Percentiles rank a stretch among this genome's conserved stretches.
Evolutionary conservation across 2,113 vertebrate species (phyloP).

Genomic region (Callionymus lyra): DNA sequence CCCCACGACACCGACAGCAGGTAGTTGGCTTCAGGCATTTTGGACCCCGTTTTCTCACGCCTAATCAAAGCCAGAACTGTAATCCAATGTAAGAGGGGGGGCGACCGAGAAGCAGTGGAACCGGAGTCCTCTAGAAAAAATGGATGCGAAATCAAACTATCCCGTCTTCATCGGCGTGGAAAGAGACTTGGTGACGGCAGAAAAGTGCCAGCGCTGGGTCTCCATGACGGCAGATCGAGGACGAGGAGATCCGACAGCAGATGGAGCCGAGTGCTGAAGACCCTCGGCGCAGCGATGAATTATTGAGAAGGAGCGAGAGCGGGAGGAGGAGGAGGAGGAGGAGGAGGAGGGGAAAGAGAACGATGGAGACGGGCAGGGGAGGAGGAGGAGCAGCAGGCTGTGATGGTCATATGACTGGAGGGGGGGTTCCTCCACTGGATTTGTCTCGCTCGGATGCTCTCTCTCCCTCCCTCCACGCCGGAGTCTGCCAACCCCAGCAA

Average conservation of each 20-base stretch:
- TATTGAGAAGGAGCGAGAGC: constrained; percentile 56
- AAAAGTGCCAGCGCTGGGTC: constrained; percentile 31
- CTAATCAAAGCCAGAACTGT: constrained; percentile 64
- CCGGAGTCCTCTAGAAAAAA: constrained; percentile 44
- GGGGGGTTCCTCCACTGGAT: constrained; percentile 70
- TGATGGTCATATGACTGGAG: constrained; percentile 67
- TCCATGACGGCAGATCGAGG: constrained; percentile 38
- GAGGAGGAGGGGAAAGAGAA: constrained; percentile 19
- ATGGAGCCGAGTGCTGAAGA: constrained; percentile 42
- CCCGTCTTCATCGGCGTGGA: constrained; percentile 43
- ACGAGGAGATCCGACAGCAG: constrained; percentile 34
- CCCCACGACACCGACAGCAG: constrained; percentile 75
- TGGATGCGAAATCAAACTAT: constrained; percentile 11
- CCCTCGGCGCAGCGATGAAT: constrained; percentile 56
- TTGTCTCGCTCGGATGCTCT: constrained; percentile 59
- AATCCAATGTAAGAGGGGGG: constrained; percentile 36
- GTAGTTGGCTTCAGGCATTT: constrained; percentile 78
- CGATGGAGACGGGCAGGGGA: constrained; percentile 39
- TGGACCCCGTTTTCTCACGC: constrained; percentile 64
- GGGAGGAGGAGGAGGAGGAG: constrained; percentile 12
- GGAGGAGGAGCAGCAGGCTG: constrained; percentile 25
- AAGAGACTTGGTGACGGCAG: constrained; percentile 29
- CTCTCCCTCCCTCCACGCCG: constrained; percentile 9
- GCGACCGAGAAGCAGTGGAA: constrained; percentile 45
- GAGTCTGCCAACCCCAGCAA: constrained; percentile 63